Percentiles rank a stretch among this genome's conserved stretches.
These are phyloP conservation scores for Morphnarchus princeps DNA, from an alignment of 2,113 vertebrate genomes.

Conservation along the genomic window DNA sequence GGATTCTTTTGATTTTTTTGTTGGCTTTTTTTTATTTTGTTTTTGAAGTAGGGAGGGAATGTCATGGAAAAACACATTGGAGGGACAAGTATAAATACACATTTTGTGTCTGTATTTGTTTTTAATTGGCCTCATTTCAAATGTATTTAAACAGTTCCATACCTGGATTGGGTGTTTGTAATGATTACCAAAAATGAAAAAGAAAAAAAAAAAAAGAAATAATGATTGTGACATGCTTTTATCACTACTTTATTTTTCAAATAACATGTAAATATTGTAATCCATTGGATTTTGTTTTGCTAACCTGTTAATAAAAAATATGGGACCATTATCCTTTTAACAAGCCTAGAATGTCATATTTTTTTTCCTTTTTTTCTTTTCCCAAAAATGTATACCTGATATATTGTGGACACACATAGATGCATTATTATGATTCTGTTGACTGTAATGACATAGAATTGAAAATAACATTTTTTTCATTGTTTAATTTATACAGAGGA, in stretches of 20 bases:
- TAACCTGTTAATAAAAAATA: constrained; percentile 99
- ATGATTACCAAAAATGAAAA: no score
- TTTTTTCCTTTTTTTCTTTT: constrained; percentile 62
- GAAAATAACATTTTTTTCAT: constrained; percentile 79
- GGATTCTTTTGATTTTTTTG: constrained; percentile 2
- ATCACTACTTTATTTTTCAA: constrained; percentile 94
- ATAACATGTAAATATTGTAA: constrained; percentile 99
- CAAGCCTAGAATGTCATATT: constrained; percentile 79
- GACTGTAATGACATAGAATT: constrained; percentile 83
- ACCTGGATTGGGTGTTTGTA: no score
- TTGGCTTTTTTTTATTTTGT: neutral
- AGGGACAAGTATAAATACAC: constrained; percentile 71
- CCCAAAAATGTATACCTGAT: constrained; percentile 76
- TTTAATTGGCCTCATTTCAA: no score
- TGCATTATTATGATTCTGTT: constrained; percentile 82
- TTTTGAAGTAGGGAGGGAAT: constrained; percentile 62
- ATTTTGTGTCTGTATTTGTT: neutral
- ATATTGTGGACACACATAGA: constrained; percentile 80
- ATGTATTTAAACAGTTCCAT: no score
- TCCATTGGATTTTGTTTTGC: constrained; percentile 96
- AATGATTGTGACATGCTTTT: constrained; percentile 96
- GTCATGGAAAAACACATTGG: constrained; percentile 65
- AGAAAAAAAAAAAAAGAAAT: neutral
- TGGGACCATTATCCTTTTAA: constrained; percentile 91
- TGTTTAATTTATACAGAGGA: constrained; percentile 86